phyloP scores from a whole-genome alignment of 2,888 invertebrate species.

The Drosophila stalkeri region DNA sequence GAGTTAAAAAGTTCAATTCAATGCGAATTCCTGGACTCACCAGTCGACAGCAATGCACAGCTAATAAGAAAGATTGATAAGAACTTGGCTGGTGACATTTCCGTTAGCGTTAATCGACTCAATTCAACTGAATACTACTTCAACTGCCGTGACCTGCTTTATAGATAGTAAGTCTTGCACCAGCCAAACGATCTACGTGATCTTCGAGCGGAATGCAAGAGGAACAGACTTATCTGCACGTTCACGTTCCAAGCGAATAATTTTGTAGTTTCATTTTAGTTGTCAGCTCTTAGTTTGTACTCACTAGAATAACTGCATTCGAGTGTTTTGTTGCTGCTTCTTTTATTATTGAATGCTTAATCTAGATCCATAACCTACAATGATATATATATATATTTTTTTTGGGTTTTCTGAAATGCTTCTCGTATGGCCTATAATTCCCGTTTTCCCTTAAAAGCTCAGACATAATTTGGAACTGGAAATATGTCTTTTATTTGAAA shows the following conservation, averaged over 20 bases:
- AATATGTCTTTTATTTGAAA: not conserved
- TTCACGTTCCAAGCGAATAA: slow-evolving; percentile 61
- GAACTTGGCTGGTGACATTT: slow-evolving; percentile 53
- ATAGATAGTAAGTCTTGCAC: slow-evolving; percentile 36
- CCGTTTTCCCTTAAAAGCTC: slow-evolving; percentile 14
- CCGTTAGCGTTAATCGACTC: slow-evolving; percentile 37
- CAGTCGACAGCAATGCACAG: slow-evolving; percentile 32
- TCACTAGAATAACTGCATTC: slow-evolving; percentile 4
- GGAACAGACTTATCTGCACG: slow-evolving; percentile 59
- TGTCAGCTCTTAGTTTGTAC: not conserved
- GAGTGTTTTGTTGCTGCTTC: not conserved
- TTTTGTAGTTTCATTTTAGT: slow-evolving; percentile 2
- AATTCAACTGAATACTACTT: slow-evolving; percentile 41
- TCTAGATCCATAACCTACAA: not conserved
- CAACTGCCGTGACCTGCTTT: slow-evolving; percentile 39
- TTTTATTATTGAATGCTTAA: slow-evolving; percentile 11
- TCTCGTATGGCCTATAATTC: slow-evolving; percentile 12
- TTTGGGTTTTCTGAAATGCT: slow-evolving; percentile 8
- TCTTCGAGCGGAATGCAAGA: slow-evolving; percentile 61
- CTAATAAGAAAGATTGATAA: slow-evolving; percentile 43
- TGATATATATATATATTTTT: not conserved
- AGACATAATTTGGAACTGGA: not conserved
- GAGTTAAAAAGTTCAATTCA: not conserved
- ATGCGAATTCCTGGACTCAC: slow-evolving; percentile 28
- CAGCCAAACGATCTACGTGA: slow-evolving; percentile 53